Evolutionary conservation across 2,113 vertebrate species (phyloP).

Genomic region (Anarrhichthys ocellatus): DNA sequence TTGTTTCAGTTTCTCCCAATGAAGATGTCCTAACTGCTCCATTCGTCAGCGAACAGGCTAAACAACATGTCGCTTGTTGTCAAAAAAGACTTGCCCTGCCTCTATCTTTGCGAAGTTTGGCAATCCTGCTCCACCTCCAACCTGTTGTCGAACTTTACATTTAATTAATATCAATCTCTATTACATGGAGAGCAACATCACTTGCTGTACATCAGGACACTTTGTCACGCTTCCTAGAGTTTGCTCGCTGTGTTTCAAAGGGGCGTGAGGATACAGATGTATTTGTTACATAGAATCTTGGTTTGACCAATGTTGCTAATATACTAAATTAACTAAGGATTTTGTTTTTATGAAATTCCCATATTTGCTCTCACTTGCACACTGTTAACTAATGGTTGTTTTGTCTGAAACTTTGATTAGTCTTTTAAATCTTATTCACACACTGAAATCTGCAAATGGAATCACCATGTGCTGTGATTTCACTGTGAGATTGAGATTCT

Average conservation of each 20-base stretch:
- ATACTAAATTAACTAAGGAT: not conserved
- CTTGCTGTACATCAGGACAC: not conserved
- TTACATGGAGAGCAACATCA: not conserved
- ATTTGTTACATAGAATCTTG: not conserved
- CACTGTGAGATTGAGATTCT: conserved; percentile 15
- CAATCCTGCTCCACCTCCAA: not conserved
- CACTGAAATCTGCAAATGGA: not conserved
- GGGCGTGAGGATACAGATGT: not conserved
- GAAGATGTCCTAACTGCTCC: not conserved
- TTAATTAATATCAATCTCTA: not conserved
- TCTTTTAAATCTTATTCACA: conserved; percentile 30
- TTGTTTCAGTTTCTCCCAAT: not conserved
- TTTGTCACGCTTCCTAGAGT: not conserved
- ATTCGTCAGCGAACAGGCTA: not conserved
- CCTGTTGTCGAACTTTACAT: not conserved
- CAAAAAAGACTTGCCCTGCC: not conserved
- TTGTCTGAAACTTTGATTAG: not conserved
- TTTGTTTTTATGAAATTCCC: not conserved
- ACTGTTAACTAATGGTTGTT: not conserved
- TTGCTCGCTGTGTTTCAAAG: not conserved
- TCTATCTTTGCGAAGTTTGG: not conserved
- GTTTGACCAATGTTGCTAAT: not conserved
- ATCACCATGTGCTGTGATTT: conserved; percentile 18
- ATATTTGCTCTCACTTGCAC: not conserved
- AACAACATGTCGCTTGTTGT: not conserved